A percentile compares a stretch with the other conserved stretches of the same genome.
phyloP scores from a whole-genome alignment of 2,113 vertebrate species.

The Reinhardtius hippoglossoides region DNA sequence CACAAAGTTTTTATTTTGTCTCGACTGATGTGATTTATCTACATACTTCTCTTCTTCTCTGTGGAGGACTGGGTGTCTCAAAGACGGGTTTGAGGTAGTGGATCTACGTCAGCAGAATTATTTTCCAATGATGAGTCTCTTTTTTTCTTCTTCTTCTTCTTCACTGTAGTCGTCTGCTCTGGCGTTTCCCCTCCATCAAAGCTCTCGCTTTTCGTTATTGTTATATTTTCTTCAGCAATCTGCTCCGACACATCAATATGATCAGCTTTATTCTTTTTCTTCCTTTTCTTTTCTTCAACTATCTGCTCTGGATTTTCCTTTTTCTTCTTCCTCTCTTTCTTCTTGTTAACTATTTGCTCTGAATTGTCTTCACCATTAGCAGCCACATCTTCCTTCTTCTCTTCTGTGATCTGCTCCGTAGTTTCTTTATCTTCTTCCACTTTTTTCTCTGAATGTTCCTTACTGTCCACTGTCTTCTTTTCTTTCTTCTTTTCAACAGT shows the following conservation, averaged over 20 bases:
- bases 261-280: conserved; percentile 23
- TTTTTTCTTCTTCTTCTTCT: conserved; percentile 56
- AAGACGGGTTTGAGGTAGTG: neutral
- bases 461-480: neutral
- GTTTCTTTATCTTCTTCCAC: neutral
- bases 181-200: neutral
- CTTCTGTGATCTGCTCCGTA: neutral
- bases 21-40: neutral
- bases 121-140: neutral
- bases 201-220: neutral
- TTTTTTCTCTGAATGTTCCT: neutral
- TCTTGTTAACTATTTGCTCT: neutral
- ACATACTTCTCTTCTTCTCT: conserved; percentile 74
- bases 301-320: neutral
- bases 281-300: conserved; percentile 25
- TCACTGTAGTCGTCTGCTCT: conserved; percentile 3
- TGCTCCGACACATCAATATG: neutral
- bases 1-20: neutral
- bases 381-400: neutral
- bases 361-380: conserved; percentile 1
- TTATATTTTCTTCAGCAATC: neutral
- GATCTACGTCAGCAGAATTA: neutral
- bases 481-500: neutral
- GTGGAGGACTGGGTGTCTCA: conserved; percentile 17
- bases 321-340: conserved; percentile 20